Base-by-base conservation (phyloP, 2,113 vertebrate species). In the Misgurnus anguillicaudatus region DNA sequence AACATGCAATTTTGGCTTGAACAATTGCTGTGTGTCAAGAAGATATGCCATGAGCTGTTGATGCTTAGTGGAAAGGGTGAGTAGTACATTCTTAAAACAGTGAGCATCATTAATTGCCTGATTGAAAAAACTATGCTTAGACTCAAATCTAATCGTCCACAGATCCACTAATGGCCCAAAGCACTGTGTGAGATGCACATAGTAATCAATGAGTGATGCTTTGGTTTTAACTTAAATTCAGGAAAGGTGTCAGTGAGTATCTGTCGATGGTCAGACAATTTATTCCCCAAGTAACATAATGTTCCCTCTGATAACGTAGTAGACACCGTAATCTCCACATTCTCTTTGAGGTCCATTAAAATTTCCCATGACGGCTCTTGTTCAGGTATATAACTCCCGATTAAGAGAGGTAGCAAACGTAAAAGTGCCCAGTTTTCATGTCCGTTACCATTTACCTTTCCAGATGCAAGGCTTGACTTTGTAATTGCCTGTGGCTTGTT, bases 361-460 rank as follows among this genome's bases (percentile, higher is more conserved):
- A 73, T 80, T 14, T 60, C 61, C 68, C 78, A 80, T 38, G 47
- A 47, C 21, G 45, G 24, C 19, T 80, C 45, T 42, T 73, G 21
- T 74, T 80, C 70, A 45, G 68, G 78, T 16, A 80, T 61, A 64
- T 10, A 21, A n/a, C 36, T 31, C 36, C 78, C 68, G 11, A 73
- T 57, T 4, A 72, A 65, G n/a, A 80, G 78, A 39, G 78, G 78
- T 3, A 80, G 53, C 5, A 80, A 64, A 17, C 69, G n/a, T 11
- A 80, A 38, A 31, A 80, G 21, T 1, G 73, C 14, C 79, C 64
- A 81, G 38, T 81, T 81, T 51, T 81, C 42, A 21, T 80, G 79
- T 8, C 70, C 48, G 9, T 80, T 74, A n/a, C 79, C 79, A 51
- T 71, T 6, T 6, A 47, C 36, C n/a, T 53, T 69, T 31, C 53